Evolutionary conservation across 1,140 invertebrate genomes (phyloP).

Genomic region (Bombus confusus): DNA sequence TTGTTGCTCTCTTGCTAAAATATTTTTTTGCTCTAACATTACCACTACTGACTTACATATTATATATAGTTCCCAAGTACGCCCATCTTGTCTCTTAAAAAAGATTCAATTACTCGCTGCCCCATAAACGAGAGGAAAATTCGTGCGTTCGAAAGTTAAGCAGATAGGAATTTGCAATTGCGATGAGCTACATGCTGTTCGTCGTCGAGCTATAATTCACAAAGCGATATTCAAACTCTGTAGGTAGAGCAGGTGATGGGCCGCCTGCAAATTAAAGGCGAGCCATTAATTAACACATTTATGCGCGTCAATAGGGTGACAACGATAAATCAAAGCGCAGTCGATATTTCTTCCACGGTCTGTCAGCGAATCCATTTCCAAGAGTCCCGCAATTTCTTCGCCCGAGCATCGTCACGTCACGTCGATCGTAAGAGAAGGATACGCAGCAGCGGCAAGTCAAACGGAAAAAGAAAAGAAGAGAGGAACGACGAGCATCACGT

Average conservation of each 20-base stretch:
- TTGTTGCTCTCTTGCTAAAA: neutral
- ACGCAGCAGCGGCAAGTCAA: neutral
- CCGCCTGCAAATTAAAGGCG: too few relatives aligned
- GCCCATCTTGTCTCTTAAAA: neutral
- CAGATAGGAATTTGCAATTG: too few relatives aligned
- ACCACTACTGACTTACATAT: too few relatives aligned
- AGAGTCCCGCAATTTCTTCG: neutral
- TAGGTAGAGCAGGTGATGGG: neutral
- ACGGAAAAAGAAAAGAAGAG: neutral
- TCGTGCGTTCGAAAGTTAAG: too few relatives aligned
- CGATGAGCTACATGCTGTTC: too few relatives aligned
- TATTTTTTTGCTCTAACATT: neutral
- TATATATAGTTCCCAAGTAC: too few relatives aligned
- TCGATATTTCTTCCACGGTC: neutral
- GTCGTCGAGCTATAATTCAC: neutral
- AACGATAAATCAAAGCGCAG: neutral
- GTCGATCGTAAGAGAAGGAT: neutral
- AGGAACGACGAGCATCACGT: neutral
- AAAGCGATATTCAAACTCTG: neutral
- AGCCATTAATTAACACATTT: neutral
- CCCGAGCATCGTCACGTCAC: neutral
- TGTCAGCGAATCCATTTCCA: neutral
- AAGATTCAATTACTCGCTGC: neutral
- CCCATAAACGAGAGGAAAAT: too few relatives aligned
- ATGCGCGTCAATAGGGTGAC: neutral